A percentile compares a stretch with the other conserved stretches of the same genome.
Conservation (phyloP, 2,113 vertebrate species). For the Syngnathus typhle region DNA sequence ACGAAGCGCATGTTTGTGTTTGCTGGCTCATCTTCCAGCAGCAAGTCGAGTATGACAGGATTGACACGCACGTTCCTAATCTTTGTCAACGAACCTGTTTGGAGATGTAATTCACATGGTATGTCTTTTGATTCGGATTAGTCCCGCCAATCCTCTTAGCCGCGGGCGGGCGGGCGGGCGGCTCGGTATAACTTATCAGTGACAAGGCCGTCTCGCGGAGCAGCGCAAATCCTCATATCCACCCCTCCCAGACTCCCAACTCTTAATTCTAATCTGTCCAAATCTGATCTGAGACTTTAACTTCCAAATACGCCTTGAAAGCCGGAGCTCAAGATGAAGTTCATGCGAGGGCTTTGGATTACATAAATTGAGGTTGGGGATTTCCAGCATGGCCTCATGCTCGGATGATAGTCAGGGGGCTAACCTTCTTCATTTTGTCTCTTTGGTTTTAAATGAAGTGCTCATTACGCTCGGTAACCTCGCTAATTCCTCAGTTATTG, state of each 20-base stretch:
- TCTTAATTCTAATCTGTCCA: slow-evolving; percentile 73
- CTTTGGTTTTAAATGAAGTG: slow-evolving; percentile 18
- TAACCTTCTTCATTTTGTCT: slow-evolving; percentile 16
- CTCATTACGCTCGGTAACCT: slow-evolving; percentile 17
- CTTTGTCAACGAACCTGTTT: slow-evolving; percentile 81
- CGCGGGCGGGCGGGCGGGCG: slow-evolving; percentile 64
- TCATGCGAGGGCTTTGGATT: slow-evolving; percentile 67
- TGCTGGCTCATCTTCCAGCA: slow-evolving; percentile 65
- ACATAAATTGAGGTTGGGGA: slow-evolving; percentile 65
- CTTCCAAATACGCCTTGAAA: slow-evolving; percentile 75
- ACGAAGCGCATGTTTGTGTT: slow-evolving; percentile 69
- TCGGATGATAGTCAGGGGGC: slow-evolving; percentile 23
- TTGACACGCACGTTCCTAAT: slow-evolving; percentile 76
- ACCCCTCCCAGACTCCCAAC: slow-evolving; percentile 64
- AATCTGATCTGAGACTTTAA: slow-evolving; percentile 77
- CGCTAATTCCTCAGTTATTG: slow-evolving; percentile 30
- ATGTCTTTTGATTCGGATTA: slow-evolving; percentile 83
- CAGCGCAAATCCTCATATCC: slow-evolving; percentile 68
- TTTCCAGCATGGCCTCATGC: slow-evolving; percentile 58
- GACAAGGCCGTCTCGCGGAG: slow-evolving; percentile 69
- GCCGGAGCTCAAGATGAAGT: slow-evolving; percentile 62
- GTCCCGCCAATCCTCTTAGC: slow-evolving; percentile 78
- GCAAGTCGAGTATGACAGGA: slow-evolving; percentile 73
- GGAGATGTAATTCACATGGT: slow-evolving; percentile 83
- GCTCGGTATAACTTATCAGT: slow-evolving; percentile 78